Evolutionary conservation across 2,113 vertebrate genomes (phyloP).

Genomic region (Phalacrocorax aristotelis): DNA sequence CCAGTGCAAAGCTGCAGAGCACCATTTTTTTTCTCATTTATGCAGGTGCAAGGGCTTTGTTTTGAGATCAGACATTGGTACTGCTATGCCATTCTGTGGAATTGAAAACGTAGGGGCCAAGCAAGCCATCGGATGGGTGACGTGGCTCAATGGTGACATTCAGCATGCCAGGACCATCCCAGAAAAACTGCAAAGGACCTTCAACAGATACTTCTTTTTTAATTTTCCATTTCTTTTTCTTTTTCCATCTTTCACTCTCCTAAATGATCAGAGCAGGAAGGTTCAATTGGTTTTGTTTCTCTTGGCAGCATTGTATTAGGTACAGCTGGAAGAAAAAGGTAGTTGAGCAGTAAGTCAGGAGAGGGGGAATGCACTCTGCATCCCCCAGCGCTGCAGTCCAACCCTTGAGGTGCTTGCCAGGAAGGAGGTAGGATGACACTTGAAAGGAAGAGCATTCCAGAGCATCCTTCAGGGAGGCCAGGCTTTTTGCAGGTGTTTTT

Average conservation of each 20-base stretch:
- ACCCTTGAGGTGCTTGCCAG: not conserved
- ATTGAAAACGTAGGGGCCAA: not conserved
- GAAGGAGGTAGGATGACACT: not conserved
- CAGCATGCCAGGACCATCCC: not conserved
- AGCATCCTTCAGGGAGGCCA: not conserved
- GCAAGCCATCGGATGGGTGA: not conserved
- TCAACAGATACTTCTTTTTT: not conserved
- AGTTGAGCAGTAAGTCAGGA: accelerated
- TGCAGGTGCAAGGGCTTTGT: not conserved
- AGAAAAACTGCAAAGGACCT: not conserved
- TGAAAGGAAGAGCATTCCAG: not conserved
- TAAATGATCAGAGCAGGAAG: not conserved
- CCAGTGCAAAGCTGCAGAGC: not conserved
- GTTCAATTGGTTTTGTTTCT: not conserved
- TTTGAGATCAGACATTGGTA: not conserved
- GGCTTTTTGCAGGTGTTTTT: not conserved
- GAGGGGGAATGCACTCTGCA: not conserved
- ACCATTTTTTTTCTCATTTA: not conserved
- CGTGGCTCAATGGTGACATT: not conserved
- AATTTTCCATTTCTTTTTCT: not conserved
- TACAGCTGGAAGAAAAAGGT: not conserved
- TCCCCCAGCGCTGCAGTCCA: not conserved
- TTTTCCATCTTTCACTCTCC: not conserved
- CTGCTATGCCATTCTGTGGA: not conserved
- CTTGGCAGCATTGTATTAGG: accelerated